Conservation (phyloP, 2,797 vertebrate species). For the Vireo griseus region DNA sequence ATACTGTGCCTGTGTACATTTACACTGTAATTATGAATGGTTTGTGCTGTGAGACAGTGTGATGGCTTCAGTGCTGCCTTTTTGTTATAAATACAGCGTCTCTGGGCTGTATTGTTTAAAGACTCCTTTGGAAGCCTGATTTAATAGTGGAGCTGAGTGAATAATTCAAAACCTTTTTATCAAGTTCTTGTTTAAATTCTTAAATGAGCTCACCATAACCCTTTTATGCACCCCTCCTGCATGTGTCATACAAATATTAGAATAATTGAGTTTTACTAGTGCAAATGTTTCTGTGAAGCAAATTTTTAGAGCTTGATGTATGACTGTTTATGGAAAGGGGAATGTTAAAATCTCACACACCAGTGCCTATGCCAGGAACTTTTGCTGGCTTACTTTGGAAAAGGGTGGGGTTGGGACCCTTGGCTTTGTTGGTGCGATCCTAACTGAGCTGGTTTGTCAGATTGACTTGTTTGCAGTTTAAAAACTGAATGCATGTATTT, state of each 20-base stretch:
- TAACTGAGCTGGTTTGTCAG: neutral
- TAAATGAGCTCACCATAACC: constrained; percentile 59
- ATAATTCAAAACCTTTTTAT: constrained; percentile 54
- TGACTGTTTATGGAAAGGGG: constrained; percentile 51
- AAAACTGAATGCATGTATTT: neutral
- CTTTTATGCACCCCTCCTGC: constrained; percentile 29
- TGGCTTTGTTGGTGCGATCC: neutral
- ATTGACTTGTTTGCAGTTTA: neutral
- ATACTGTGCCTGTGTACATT: neutral
- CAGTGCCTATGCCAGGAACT: constrained; percentile 20
- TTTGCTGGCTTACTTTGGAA: neutral
- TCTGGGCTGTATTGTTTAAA: constrained; percentile 40
- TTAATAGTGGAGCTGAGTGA: constrained; percentile 25
- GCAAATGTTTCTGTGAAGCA: constrained; percentile 46
- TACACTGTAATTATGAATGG: constrained; percentile 21
- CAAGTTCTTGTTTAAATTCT: constrained; percentile 59
- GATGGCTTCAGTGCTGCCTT: neutral
- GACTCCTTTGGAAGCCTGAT: constrained; percentile 18
- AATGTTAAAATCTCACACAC: constrained; percentile 51
- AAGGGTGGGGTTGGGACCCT: neutral
- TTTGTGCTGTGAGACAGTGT: neutral
- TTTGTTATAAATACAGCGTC: neutral
- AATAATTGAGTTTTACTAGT: constrained; percentile 56
- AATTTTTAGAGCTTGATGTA: constrained; percentile 62
- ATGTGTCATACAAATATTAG: constrained; percentile 55